Conservation (phyloP, 2,888 invertebrate species). For the Eretmocerus hayati region DNA sequence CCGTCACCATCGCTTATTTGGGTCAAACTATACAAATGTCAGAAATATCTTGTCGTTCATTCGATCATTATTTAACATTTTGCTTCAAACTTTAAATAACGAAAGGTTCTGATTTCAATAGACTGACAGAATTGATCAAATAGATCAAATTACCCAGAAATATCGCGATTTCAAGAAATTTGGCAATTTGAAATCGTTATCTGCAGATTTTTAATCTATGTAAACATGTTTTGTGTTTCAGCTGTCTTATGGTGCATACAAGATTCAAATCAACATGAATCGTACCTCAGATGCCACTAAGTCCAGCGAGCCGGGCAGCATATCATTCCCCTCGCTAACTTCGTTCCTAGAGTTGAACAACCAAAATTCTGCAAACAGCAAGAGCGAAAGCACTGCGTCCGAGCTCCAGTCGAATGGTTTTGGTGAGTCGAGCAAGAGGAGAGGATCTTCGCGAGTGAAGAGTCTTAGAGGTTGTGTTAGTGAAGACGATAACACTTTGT, state of each 20-base stretch:
- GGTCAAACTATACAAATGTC: too few species aligned
- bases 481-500: conserved; percentile 22
- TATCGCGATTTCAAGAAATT: too few species aligned
- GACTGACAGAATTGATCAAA: too few species aligned
- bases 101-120: too few species aligned
- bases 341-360: conserved; percentile 17
- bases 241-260: conserved; percentile 35
- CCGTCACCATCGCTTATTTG: too few species aligned
- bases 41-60: too few species aligned
- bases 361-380: conserved; percentile 10
- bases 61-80: too few species aligned
- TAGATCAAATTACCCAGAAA: too few species aligned
- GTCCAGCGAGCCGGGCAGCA: too few species aligned
- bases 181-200: too few species aligned
- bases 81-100: too few species aligned
- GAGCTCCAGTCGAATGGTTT: conserved; percentile 11
- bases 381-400: conserved; percentile 6
- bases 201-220: too few species aligned
- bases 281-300: background rate
- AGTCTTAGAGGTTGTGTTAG: conserved; percentile 15
- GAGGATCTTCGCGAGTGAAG: conserved; percentile 1
- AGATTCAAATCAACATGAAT: conserved; percentile 33
- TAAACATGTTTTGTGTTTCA: conserved; percentile 18
- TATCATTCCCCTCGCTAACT: background rate
- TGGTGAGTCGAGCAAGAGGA: conserved; percentile 2